Base-by-base conservation (phyloP, 1,140 invertebrate species). In the Drosophila parabipectinata region DNA sequence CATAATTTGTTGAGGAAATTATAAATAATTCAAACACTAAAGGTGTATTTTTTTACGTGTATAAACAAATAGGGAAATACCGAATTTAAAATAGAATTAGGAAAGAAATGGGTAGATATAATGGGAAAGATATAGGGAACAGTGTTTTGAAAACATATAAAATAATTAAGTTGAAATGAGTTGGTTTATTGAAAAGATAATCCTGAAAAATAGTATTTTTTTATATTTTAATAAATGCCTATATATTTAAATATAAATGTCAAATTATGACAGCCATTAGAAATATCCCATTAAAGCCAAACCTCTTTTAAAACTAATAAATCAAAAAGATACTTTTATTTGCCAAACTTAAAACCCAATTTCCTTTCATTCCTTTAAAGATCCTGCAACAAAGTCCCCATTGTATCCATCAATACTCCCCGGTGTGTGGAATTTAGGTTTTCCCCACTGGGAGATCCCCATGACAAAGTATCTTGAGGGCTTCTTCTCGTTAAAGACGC, bases 1-100 rank as follows among this genome's bases (percentile, higher is more conserved):
- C 47, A 56, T 68, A 69, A 68, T 69, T 68, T 69, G 51, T 68
- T 41, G 66, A 39, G 54, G 66, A 72, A 72, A 71, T 47, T 53
- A 72, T 72, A 72, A 72, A 72, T 52, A 71, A 59, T 72, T 59
- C 8, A 5, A 52, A 37, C 15, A 39, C 10, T 37, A 71, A 59
- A 52, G 45, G 44, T 34, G 51, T 28, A 7, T 28, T 55, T 67
- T 55, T 39, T 56, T 67, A 30, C 21, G 28, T 47, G 41, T 24
- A 14, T 69, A 71, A 71, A 71, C 64, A 71, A 57, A 44, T 28
- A 57, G 37, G 53, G 45, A 59, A 48, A 21, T 24, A 4, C 12
- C n/a, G 9, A 51, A 50, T 50, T 50, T 2, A 21, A 37, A 30
- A 15, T 6, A 39, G 51, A 53, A 41, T 18, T 4, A 47, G 44